These are phyloP conservation scores for Carduelis carduelis DNA, from an alignment of 2,797 vertebrate genomes.

Conservation along the genomic window DNA sequence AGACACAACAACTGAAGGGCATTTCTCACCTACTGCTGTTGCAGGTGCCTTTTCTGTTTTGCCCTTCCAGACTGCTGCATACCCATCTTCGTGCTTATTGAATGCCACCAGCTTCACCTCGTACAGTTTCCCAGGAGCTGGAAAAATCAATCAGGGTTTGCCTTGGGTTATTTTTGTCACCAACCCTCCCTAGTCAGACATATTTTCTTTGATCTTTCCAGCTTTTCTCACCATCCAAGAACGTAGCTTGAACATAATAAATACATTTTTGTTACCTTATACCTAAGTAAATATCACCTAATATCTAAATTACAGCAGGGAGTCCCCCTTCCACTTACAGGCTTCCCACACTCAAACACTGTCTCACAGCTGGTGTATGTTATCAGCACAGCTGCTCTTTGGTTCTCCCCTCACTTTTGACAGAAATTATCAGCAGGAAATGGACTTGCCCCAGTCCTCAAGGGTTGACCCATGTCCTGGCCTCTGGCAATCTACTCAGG, in stretches of 20 bases:
- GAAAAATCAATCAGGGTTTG: not conserved
- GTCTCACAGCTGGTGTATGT: not conserved
- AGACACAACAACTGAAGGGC: not conserved
- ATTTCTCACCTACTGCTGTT: conserved; percentile 72
- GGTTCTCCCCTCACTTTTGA: not conserved
- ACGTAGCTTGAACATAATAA: not conserved
- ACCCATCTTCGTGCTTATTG: conserved; percentile 90
- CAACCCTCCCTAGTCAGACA: not conserved
- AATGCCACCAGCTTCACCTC: conserved; percentile 93
- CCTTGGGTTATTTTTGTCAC: not conserved
- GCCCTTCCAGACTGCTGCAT: conserved; percentile 92
- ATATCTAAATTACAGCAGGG: not conserved
- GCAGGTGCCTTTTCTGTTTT: conserved; percentile 84
- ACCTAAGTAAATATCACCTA: not conserved
- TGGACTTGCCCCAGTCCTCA: not conserved
- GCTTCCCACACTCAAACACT: not conserved
- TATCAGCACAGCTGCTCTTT: not conserved
- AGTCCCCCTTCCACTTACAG: not conserved
- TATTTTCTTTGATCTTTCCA: not conserved
- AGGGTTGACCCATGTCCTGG: not conserved
- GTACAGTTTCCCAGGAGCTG: conserved; percentile 88
- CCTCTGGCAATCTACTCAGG: not conserved
- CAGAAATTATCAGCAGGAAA: not conserved
- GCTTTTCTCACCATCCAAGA: not conserved
- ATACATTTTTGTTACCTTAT: not conserved